Evolutionary conservation across 2,797 vertebrate species (phyloP).

Genomic region (Heterohyrax brucei): DNA sequence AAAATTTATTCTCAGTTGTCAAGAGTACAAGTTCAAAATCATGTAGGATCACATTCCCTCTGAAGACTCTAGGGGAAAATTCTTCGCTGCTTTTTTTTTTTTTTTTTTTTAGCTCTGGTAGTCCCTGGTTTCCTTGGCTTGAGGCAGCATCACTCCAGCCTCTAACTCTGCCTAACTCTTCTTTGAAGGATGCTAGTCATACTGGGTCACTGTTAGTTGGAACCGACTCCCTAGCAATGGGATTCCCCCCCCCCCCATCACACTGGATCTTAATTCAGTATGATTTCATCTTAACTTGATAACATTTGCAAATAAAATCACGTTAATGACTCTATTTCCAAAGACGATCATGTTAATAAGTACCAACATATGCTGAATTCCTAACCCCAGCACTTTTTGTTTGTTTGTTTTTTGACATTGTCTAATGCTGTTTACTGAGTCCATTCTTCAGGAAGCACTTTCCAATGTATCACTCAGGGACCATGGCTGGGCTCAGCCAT

Average conservation of each 20-base stretch:
- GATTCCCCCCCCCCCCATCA: no score
- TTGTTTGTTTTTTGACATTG: no score
- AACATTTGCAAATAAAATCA: neutral
- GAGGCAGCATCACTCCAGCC: neutral
- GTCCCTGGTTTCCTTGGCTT: neutral
- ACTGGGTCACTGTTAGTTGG: neutral
- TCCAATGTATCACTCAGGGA: neutral
- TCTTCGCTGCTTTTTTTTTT: neutral
- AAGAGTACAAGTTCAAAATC: neutral
- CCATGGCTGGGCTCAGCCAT: neutral
- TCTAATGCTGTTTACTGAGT: slow-evolving; percentile 81
- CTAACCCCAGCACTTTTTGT: no score
- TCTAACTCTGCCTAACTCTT: neutral
- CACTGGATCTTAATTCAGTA: neutral
- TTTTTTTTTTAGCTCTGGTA: neutral
- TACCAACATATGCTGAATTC: no score
- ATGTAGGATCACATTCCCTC: neutral
- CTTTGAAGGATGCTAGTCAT: neutral
- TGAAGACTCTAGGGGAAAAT: neutral
- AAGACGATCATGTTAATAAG: neutral
- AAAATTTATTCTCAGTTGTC: neutral
- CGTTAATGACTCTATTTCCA: neutral
- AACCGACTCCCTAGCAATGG: no score
- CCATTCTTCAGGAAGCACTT: neutral
- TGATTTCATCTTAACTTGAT: neutral